phyloP scores from a whole-genome alignment of 2,888 invertebrate species.

The Tortricodes alternella region DNA sequence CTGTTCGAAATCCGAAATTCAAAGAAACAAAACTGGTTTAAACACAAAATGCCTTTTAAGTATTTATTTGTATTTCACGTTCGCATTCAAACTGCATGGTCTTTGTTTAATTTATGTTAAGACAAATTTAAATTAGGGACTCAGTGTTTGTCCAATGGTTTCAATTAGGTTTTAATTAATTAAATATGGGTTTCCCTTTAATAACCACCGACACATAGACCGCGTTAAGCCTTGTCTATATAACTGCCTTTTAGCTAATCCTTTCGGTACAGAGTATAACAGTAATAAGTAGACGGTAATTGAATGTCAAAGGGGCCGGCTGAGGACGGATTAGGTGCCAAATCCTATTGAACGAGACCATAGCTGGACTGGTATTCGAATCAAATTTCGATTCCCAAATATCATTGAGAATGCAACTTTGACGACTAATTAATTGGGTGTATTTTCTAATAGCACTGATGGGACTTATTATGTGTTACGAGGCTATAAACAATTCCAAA shows the following conservation, averaged over 20 bases:
- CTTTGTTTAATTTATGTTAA: background rate
- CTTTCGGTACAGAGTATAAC: constrained; percentile 54
- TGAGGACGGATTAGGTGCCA: constrained; percentile 48
- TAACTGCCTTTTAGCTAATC: constrained; percentile 76
- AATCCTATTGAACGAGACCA: constrained; percentile 8
- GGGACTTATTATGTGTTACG: constrained; percentile 33
- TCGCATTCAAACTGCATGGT: too few species aligned
- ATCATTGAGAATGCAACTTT: background rate
- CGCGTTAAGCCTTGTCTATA: constrained; percentile 59
- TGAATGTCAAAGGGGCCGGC: constrained; percentile 41
- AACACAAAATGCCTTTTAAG: too few species aligned
- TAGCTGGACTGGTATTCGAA: constrained; percentile 22
- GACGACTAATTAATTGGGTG: background rate
- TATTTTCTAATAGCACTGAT: background rate
- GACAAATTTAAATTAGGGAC: background rate
- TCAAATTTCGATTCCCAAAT: constrained; percentile 17
- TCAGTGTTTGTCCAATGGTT: too few species aligned
- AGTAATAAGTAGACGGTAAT: constrained; percentile 73
- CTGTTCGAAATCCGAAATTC: constrained; percentile 7
- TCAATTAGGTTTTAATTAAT: background rate
- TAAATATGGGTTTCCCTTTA: constrained; percentile 6
- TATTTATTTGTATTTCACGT: too few species aligned
- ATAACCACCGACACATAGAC: constrained; percentile 17
- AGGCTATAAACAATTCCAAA: constrained; percentile 35
- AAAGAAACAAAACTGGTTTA: constrained; percentile 8